A percentile compares a stretch with the other conserved stretches of the same genome.
These are phyloP conservation scores for Triplophysa dalaica DNA, from an alignment of 2,113 vertebrate genomes.

Conservation along the genomic window DNA sequence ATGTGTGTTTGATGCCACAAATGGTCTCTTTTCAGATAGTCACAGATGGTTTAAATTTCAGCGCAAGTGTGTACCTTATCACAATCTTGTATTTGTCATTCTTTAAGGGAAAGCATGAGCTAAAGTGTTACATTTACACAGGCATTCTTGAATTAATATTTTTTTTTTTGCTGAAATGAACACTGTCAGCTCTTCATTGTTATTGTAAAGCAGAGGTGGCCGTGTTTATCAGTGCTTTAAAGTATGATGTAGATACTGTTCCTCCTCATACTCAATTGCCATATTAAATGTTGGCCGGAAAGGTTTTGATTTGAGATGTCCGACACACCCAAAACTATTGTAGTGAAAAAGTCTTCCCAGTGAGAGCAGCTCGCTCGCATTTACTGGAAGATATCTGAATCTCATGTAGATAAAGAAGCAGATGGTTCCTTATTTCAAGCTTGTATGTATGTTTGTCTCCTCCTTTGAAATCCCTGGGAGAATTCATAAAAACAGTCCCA, in stretches of 20 bases:
- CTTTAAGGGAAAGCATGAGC: too few species aligned
- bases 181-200: background rate
- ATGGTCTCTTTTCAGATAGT: background rate
- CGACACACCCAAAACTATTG: conserved; percentile 20
- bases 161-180: background rate
- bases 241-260: background rate
- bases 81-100: background rate
- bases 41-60: background rate
- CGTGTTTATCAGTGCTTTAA: conserved; percentile 1
- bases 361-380: conserved; percentile 3
- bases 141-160: background rate
- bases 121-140: background rate
- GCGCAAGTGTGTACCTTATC: background rate
- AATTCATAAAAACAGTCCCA: background rate
- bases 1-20: background rate
- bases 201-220: background rate
- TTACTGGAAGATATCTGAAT: conserved; percentile 23
- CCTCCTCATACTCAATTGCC: background rate
- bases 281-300: background rate
- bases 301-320: conserved; percentile 18
- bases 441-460: background rate
- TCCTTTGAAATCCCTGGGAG: background rate
- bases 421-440: background rate
- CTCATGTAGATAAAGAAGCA: background rate
- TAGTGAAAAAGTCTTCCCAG: conserved; percentile 14